Evolutionary conservation across 2,113 vertebrate species (phyloP).

Genomic region (Anser brachyrhynchus): DNA sequence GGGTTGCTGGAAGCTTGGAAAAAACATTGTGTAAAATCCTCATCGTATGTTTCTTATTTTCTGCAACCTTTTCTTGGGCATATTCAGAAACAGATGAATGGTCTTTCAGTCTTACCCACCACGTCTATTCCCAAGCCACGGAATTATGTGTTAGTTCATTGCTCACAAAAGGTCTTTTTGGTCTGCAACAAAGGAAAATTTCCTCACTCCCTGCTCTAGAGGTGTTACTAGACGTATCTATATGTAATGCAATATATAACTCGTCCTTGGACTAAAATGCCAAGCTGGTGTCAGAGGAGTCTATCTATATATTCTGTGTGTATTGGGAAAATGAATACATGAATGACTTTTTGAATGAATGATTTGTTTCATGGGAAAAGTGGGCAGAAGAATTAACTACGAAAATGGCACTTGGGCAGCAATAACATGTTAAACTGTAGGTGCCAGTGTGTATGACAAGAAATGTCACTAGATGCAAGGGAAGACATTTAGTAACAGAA

Average conservation of each 20-base stretch:
- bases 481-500: background rate
- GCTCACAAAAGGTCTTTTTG: background rate
- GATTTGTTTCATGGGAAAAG: background rate
- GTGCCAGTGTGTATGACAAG: background rate
- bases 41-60: background rate
- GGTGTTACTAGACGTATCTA: background rate
- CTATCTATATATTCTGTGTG: rapidly evolving
- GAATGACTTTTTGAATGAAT: background rate
- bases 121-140: background rate
- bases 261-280: background rate
- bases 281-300: background rate
- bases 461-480: background rate
- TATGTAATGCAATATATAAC: background rate
- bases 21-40: background rate
- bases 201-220: background rate
- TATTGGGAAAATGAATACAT: background rate
- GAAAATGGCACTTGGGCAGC: background rate
- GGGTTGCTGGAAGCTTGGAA: background rate
- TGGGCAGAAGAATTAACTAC: background rate
- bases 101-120: background rate
- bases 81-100: background rate
- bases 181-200: background rate
- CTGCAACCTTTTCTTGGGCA: background rate
- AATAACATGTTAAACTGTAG: background rate
- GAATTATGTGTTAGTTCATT: background rate